Conservation (phyloP, 2,888 invertebrate genomes). For the Muschampia plurimacula region DNA sequence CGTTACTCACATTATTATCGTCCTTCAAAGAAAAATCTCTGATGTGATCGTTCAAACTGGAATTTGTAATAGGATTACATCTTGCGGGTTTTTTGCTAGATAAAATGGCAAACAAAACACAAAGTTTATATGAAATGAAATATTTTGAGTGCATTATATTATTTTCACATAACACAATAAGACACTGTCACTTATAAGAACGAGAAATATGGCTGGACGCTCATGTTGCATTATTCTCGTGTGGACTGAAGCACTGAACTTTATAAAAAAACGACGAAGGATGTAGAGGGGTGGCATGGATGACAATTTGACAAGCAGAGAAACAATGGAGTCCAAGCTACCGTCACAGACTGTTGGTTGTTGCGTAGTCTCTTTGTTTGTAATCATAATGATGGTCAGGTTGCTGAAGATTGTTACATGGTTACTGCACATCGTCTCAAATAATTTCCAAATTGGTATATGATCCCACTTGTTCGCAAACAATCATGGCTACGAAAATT, state of each 20-base stretch:
- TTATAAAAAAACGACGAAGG: constrained; percentile 67
- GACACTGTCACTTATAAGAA: constrained; percentile 42
- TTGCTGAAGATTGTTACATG: constrained; percentile 70
- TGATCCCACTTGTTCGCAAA: constrained; percentile 19
- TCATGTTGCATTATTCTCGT: constrained; percentile 55
- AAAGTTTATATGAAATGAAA: constrained; percentile 38
- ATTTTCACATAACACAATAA: constrained; percentile 42
- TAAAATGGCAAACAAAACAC: constrained; percentile 40
- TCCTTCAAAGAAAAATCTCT: constrained; percentile 63
- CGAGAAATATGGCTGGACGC: constrained; percentile 47
- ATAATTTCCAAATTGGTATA: constrained; percentile 57
- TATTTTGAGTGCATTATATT: constrained; percentile 42
- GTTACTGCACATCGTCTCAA: constrained; percentile 59
- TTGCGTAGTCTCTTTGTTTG: constrained; percentile 76
- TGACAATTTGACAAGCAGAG: constrained; percentile 74
- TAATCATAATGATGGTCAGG: constrained; percentile 71
- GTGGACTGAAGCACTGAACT: constrained; percentile 57
- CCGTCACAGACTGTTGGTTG: constrained; percentile 75
- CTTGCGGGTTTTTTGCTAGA: constrained; percentile 39
- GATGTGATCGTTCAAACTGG: constrained; percentile 67
- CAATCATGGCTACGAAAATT: constrained; percentile 8
- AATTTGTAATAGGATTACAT: constrained; percentile 54
- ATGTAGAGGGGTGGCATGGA: constrained; percentile 61
- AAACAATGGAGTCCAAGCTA: constrained; percentile 77
- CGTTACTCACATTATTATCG: constrained; percentile 61